phyloP scores from a whole-genome alignment of 2,113 vertebrate genomes.

The Aleadryas rufinucha region DNA sequence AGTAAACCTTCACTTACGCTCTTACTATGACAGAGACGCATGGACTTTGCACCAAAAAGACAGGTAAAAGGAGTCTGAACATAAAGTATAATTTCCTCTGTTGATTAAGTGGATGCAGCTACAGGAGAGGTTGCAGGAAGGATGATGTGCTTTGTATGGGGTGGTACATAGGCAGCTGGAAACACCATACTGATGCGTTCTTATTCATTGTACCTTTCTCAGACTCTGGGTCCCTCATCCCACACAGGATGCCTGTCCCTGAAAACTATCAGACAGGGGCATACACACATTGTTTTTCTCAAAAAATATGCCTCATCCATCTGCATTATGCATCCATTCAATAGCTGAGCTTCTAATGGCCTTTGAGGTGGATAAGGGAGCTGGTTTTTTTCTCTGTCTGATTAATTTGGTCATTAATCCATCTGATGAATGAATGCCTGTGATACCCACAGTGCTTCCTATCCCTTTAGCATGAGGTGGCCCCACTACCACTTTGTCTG shows the following conservation, averaged over 20 bases:
- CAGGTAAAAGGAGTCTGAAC: background rate
- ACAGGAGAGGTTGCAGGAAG: background rate
- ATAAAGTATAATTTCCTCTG: background rate
- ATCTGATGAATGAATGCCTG: background rate
- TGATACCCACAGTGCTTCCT: background rate
- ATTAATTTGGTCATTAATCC: background rate
- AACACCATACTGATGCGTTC: background rate
- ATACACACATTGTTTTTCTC: background rate
- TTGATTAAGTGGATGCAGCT: background rate
- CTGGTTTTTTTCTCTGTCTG: background rate
- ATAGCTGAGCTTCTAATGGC: background rate
- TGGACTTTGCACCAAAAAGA: background rate
- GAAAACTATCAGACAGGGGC: background rate
- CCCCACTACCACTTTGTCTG: background rate
- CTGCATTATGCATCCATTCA: background rate
- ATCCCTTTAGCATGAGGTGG: background rate
- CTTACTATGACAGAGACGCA: background rate
- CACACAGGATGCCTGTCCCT: background rate
- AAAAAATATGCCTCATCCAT: background rate
- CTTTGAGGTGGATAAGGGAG: background rate
- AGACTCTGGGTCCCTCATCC: background rate
- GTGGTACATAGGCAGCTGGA: background rate
- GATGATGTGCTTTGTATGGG: background rate
- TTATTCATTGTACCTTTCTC: background rate
- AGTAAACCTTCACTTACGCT: background rate